Percentiles rank a stretch among this genome's conserved stretches.
Evolutionary conservation across 2,888 invertebrate species (phyloP).

Genomic region (Dicyrtoma fusca): DNA sequence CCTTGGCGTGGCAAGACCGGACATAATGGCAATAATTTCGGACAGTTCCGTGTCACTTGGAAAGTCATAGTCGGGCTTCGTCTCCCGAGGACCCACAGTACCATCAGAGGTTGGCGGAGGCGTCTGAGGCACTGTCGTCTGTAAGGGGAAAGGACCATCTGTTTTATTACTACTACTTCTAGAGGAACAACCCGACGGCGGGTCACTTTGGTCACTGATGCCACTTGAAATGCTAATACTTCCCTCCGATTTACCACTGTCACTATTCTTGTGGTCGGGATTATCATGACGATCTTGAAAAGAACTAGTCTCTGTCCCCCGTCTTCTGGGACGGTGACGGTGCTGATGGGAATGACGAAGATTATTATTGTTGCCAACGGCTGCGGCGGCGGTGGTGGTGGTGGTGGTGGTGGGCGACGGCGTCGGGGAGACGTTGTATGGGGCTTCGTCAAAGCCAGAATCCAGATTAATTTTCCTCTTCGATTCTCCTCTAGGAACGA

Average conservation of each 20-base stretch:
- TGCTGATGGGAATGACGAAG: conserved; percentile 5
- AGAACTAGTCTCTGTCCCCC: neutral
- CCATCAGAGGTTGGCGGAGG: conserved; percentile 30
- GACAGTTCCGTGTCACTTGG: conserved; percentile 36
- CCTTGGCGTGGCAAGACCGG: conserved; percentile 24
- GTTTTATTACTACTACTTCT: no score
- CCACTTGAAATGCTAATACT: conserved; percentile 16
- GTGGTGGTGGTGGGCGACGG: neutral
- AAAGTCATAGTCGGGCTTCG: conserved; percentile 26
- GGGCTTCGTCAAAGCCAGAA: conserved; percentile 31
- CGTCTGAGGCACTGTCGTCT: conserved; percentile 9
- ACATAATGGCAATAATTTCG: conserved; percentile 39
- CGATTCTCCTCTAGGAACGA: no score
- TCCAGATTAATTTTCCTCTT: conserved; percentile 26
- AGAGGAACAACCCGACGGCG: no score
- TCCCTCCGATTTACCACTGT: neutral
- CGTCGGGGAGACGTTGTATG: neutral
- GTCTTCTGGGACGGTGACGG: neutral
- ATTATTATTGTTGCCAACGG: neutral
- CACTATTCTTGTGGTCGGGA: conserved; percentile 12
- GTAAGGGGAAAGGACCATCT: neutral
- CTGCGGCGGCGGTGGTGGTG: neutral
- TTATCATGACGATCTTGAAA: conserved; percentile 16
- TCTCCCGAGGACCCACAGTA: neutral
- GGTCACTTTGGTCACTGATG: neutral